A percentile compares a stretch with the other conserved stretches of the same genome.
These are phyloP conservation scores for Megaceryle maxima DNA, from an alignment of 2,113 vertebrate species.

Conservation along the genomic window DNA sequence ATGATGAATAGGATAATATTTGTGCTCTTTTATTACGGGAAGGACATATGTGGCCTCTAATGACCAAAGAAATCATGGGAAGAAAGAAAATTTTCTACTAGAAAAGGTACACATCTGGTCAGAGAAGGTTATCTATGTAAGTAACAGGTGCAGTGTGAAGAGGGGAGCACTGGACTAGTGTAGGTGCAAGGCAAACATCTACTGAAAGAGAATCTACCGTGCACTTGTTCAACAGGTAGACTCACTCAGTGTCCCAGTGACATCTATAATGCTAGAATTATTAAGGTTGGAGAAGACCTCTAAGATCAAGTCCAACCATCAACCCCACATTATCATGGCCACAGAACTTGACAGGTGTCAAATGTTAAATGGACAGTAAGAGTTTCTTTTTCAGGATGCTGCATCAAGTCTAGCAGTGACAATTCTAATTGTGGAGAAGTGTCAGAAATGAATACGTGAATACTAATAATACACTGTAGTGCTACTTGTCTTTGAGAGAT, in stretches of 20 bases:
- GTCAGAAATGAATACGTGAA: not conserved
- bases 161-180: not conserved
- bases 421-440: not conserved
- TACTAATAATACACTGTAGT: not conserved
- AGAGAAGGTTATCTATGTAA: not conserved
- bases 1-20: not conserved
- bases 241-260: not conserved
- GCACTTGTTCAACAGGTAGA: not conserved
- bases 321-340: no score
- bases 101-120: not conserved
- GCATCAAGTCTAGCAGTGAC: not conserved
- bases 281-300: no score
- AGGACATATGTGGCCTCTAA: not conserved
- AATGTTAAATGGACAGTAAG: not conserved
- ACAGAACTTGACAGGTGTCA: not conserved
- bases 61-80: not conserved
- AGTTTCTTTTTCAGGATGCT: not conserved
- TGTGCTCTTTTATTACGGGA: not conserved
- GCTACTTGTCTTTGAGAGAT: not conserved
- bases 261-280: no score
- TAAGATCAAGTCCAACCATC: no score
- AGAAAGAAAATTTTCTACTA: not conserved
- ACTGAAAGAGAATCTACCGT: not conserved
- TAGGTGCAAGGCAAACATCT: not conserved
- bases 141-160: not conserved